These are phyloP conservation scores for Glaucopsyche alexis DNA, from an alignment of 2,888 invertebrate species.

Conservation along the genomic window DNA sequence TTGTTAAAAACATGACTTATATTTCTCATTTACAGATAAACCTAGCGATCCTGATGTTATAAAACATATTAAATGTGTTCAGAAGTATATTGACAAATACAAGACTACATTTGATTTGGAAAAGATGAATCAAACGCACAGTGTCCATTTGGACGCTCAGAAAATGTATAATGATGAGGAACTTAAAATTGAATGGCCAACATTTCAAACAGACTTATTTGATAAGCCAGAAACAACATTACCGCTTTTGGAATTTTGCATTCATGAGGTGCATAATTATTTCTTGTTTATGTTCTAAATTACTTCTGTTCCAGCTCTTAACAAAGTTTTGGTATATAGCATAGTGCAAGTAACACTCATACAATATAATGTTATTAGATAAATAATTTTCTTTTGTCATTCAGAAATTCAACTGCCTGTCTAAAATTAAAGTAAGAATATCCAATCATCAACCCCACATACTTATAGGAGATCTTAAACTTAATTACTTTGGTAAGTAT, in stretches of 20 bases:
- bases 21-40: slow-evolving; percentile 45
- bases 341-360: no score
- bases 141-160: slow-evolving; percentile 81
- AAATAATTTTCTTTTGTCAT: slow-evolving; percentile 28
- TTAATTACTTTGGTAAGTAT: slow-evolving; percentile 84
- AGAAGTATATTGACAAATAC: slow-evolving; percentile 59
- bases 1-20: no score
- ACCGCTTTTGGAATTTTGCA: slow-evolving; percentile 86
- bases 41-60: slow-evolving; percentile 42
- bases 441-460: slow-evolving; percentile 82
- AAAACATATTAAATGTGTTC: slow-evolving; percentile 41
- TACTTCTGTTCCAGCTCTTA: not conserved
- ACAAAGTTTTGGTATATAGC: not conserved
- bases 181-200: slow-evolving; percentile 81
- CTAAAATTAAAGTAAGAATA: slow-evolving; percentile 65
- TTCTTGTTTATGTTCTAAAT: not conserved
- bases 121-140: slow-evolving; percentile 79
- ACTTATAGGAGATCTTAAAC: slow-evolving; percentile 84
- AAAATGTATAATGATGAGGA: slow-evolving; percentile 76
- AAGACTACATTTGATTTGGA: slow-evolving; percentile 72
- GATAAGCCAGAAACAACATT: slow-evolving; percentile 84
- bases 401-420: slow-evolving; percentile 67
- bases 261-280: slow-evolving; percentile 83
- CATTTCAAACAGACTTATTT: slow-evolving; percentile 83
- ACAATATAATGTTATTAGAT: not conserved